A percentile compares a stretch with the other conserved stretches of the same genome.
Evolutionary conservation across 1,140 invertebrate species (phyloP).

Genomic region (Maconellicoccus hirsutus): DNA sequence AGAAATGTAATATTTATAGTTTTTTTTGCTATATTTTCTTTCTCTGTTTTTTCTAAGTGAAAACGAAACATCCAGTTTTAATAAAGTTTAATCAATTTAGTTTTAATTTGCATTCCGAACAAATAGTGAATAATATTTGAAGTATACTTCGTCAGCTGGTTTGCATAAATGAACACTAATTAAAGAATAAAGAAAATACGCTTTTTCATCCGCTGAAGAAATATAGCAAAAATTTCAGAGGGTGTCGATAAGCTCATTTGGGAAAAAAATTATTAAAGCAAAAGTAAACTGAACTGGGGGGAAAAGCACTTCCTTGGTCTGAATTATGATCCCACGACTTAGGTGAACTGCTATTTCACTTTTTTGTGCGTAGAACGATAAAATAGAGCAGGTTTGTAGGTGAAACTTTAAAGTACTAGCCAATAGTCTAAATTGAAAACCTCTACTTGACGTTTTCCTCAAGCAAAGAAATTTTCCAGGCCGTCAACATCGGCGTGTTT

Average conservation of each 20-base stretch:
- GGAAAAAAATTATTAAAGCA: conserved; percentile 11
- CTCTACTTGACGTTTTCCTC: no score
- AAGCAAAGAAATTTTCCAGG: no score
- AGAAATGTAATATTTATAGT: neutral
- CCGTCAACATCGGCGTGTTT: neutral
- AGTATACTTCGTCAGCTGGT: conserved; percentile 19
- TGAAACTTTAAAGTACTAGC: no score
- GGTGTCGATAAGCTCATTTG: neutral
- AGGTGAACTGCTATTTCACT: no score
- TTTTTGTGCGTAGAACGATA: no score
- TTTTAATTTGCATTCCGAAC: conserved; percentile 16
- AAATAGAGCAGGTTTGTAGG: no score
- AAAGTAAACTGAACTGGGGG: neutral
- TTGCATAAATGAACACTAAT: conserved; percentile 20
- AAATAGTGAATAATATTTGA: conserved; percentile 21
- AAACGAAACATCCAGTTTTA: conserved; percentile 3
- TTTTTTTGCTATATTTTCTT: neutral
- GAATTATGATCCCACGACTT: no score
- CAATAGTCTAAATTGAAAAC: no score
- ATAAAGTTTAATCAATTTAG: conserved; percentile 21
- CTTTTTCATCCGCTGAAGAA: neutral
- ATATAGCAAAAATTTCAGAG: neutral
- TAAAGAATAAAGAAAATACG: conserved; percentile 19
- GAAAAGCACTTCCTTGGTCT: neutral
- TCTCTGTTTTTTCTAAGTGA: neutral